Evolutionary conservation across 2,888 invertebrate genomes (phyloP).

Genomic region (Nemoura dubitans): DNA sequence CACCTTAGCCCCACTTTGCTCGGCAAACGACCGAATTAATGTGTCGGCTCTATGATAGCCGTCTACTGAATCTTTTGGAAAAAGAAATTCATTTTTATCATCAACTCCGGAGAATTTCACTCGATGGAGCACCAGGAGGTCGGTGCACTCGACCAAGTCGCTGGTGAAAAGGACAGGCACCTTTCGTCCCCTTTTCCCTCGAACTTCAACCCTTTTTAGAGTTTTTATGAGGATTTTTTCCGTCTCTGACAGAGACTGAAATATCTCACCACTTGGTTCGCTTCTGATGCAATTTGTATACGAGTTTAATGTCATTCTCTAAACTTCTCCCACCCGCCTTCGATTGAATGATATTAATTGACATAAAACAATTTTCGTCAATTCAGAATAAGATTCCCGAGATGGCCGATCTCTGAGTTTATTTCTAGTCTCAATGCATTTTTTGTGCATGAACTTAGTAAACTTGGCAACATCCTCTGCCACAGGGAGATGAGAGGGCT

Average conservation of each 20-base stretch:
- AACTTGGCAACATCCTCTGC: conserved; percentile 16
- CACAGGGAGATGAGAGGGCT: background rate
- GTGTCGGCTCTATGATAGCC: conserved; percentile 1
- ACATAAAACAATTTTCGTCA: background rate
- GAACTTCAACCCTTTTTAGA: conserved; percentile 19
- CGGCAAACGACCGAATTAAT: background rate
- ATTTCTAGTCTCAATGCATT: background rate
- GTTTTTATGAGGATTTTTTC: conserved; percentile 7
- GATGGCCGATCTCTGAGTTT: background rate
- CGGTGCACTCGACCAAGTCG: conserved; percentile 31
- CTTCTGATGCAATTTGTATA: background rate
- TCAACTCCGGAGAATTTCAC: conserved; percentile 46
- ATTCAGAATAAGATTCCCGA: background rate
- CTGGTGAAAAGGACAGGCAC: too few species aligned
- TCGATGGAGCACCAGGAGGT: conserved; percentile 47
- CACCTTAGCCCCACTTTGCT: conserved; percentile 13
- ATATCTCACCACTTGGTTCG: background rate
- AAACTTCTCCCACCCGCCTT: conserved; percentile 1
- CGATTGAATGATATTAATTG: conserved; percentile 22
- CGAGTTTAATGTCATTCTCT: background rate
- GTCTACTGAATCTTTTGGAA: conserved; percentile 19
- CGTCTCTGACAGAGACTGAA: background rate
- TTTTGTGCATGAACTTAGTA: background rate
- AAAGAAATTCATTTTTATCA: conserved; percentile 48
- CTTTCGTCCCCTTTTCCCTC: conserved; percentile 33